Conservation (phyloP, 2,888 invertebrate species). For the Acronicta aceris region DNA sequence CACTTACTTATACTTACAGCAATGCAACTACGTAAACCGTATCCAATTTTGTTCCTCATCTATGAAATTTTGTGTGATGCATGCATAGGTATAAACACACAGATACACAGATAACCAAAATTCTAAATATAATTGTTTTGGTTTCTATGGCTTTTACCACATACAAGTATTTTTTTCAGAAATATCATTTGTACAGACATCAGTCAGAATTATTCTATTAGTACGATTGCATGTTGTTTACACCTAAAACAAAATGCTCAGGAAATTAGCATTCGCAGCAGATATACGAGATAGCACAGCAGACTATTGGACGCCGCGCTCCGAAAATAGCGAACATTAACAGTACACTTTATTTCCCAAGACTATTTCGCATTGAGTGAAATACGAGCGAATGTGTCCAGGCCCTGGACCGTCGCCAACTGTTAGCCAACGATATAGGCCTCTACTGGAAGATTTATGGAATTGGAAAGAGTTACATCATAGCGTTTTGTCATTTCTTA, state of each 20-base stretch:
- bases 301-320: constrained; percentile 80
- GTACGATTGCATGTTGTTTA: constrained; percentile 14
- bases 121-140: too few species aligned
- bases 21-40: too few species aligned
- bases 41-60: too few species aligned
- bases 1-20: too few species aligned
- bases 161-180: too few species aligned
- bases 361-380: constrained; percentile 82
- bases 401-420: constrained; percentile 74
- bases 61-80: too few species aligned
- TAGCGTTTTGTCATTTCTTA: constrained; percentile 36
- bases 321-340: constrained; percentile 78
- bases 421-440: constrained; percentile 54
- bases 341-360: constrained; percentile 75
- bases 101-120: too few species aligned
- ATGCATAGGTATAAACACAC: too few species aligned
- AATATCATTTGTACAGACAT: too few species aligned
- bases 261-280: constrained; percentile 32
- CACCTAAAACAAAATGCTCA: constrained; percentile 25
- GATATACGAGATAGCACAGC: constrained; percentile 53
- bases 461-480: constrained; percentile 36
- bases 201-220: too few species aligned
- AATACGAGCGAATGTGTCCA: constrained; percentile 76
- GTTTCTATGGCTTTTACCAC: too few species aligned
- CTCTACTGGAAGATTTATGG: constrained; percentile 58